Base-by-base conservation (phyloP, 2,797 vertebrate genomes). In the Alectoris magna region DNA sequence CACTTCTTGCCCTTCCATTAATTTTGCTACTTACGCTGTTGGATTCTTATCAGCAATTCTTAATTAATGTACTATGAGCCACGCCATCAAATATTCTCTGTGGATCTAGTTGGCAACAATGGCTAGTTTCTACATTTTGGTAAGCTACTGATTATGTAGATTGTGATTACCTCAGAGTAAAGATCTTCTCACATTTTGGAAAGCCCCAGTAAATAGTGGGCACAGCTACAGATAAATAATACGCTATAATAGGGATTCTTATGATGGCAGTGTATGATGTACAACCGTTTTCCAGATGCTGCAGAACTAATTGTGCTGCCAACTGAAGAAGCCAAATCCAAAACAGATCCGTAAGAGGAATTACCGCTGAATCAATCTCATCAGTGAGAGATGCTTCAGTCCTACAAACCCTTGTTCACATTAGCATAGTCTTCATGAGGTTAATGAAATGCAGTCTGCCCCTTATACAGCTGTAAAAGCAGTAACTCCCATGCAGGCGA, bases 301-400 rank as follows among this genome's bases (percentile, higher is more conserved):
- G 72, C 80, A 87, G 94, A 88, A 93, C 91, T 87, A 92, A 86
- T 34, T 95, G 92, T 94, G 84, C 92, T 96, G 96, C 94, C 93
- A 96, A 41, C 48, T 74, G 87, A 90, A 88, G 53, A 16, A 94
- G 82, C 44, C 83, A 96, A 95, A 90, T 93, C 77, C 87, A 91
- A 92, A 94, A 86, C 76, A 93, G 89, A 88, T 74, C 66, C 22
- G 2, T 68, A 86, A 84, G 85, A 92, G 88, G 79, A 96, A 91
- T 94, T 93, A 94, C 43, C 73, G 44, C 48, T 90, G 84, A 92
- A 95, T 86, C 87, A 90, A 76, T 69, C 71, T 90, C 93, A 90
- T 55, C 87, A 90, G 63, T 49, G 71, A 91, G 79, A 91, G 91
- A 93, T 36, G 82, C 49, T 77, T 78, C 87, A 73, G 56, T 63